A percentile compares a stretch with the other conserved stretches of the same genome.
These are phyloP conservation scores for Aphelenchoides fujianensis DNA, from an alignment of 1,140 invertebrate species.

Conservation along the genomic window DNA sequence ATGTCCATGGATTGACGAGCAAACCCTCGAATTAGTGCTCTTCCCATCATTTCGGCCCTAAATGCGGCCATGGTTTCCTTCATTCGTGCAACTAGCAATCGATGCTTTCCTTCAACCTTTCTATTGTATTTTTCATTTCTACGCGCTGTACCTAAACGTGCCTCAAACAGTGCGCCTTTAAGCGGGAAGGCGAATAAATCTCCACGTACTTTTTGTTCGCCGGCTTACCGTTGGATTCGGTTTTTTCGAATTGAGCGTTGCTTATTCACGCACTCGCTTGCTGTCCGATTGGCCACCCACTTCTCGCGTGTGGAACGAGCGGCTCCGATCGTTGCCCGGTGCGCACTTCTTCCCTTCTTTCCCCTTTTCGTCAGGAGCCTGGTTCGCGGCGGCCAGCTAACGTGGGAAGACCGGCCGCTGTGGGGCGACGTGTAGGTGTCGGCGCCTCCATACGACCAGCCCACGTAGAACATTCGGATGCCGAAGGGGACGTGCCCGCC, in stretches of 20 bases:
- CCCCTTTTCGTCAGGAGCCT: conserved; percentile 69
- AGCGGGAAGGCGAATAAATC: too few relatives aligned
- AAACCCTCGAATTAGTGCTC: not conserved
- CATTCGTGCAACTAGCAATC: not conserved
- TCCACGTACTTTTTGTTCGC: too few relatives aligned
- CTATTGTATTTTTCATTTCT: not conserved
- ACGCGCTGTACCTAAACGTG: not conserved
- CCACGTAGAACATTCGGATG: conserved; percentile 70
- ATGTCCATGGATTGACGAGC: not conserved
- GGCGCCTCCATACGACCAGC: conserved; percentile 80
- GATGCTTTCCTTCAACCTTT: not conserved
- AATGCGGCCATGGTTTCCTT: not conserved
- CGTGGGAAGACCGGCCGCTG: conserved; percentile 74
- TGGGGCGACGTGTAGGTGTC: conserved; percentile 85
- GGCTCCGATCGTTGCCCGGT: conserved; percentile 20
- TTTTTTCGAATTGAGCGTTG: too few relatives aligned
- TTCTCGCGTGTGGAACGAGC: conserved; percentile 21
- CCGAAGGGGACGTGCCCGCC: conserved; percentile 66
- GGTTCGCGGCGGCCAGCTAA: conserved; percentile 73
- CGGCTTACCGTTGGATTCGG: too few relatives aligned
- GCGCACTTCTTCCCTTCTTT: not conserved
- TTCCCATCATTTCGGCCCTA: not conserved
- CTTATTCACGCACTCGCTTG: too few relatives aligned
- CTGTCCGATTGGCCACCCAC: conserved; percentile 16
- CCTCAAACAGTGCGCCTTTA: too few relatives aligned